These are phyloP conservation scores for Nibea albiflora DNA, from an alignment of 2,113 vertebrate genomes.

Conservation along the genomic window DNA sequence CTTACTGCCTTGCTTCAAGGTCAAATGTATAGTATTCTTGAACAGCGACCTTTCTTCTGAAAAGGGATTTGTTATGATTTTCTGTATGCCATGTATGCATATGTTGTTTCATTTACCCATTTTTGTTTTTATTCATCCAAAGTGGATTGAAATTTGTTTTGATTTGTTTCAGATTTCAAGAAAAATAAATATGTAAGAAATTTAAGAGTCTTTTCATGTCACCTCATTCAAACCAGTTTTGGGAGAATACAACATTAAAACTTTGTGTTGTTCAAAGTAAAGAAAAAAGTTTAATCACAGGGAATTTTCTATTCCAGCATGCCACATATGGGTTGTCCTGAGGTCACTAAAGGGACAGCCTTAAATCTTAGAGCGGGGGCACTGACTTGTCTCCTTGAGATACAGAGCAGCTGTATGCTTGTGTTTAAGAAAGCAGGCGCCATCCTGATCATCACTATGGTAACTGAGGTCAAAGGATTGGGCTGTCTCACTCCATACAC, in stretches of 20 bases:
- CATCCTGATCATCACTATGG: too few species aligned
- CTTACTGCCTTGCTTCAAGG: conserved; percentile 75
- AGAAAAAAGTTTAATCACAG: neutral
- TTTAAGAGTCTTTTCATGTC: neutral
- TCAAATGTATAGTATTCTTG: conserved; percentile 26
- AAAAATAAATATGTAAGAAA: conserved; percentile 57
- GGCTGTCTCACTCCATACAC: too few species aligned
- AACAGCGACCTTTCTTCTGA: conserved; percentile 68
- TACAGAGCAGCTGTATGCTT: too few species aligned
- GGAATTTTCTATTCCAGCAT: too few species aligned
- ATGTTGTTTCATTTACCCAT: conserved; percentile 29
- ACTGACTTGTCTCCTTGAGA: too few species aligned
- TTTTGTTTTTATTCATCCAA: conserved; percentile 67
- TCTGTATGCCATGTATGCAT: conserved; percentile 75
- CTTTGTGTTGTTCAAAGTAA: neutral
- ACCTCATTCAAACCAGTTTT: neutral
- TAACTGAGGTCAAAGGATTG: too few species aligned
- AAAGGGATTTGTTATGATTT: conserved; percentile 59
- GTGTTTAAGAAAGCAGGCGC: too few species aligned
- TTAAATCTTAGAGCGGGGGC: too few species aligned
- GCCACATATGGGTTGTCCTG: too few species aligned
- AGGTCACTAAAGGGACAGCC: too few species aligned
- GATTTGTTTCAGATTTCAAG: conserved; percentile 36
- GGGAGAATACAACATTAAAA: neutral
- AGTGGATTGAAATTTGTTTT: conserved; percentile 64